Base-by-base conservation (phyloP, 1,140 invertebrate species). In the Drosophila willistoni region DNA sequence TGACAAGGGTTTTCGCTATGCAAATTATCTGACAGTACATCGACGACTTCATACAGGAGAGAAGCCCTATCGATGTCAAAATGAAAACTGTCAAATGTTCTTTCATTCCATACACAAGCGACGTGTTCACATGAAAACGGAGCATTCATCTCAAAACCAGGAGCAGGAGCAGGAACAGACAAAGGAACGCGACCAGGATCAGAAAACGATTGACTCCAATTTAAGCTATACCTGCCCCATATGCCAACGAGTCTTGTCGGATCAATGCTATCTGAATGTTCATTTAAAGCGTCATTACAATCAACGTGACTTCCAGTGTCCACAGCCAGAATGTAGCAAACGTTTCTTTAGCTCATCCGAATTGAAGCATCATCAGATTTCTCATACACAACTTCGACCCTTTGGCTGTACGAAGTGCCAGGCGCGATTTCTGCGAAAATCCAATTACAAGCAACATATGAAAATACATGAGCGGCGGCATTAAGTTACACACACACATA, bases 1-100 rank as follows among this genome's bases (percentile, higher is more conserved):
- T 68, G 93, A 92, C 13, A 93, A 93, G 81, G 92, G 90, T 41
- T 95, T 95, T 74, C 94, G 94, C 41, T 94, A 94, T 94, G 84
- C 84, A 54, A 91, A 90, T 60, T 90, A 90, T 41, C 57, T 91
- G 51, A 36, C 69, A 1, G 82, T 91, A 22, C 90, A 91, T 56
- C 96, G 96, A 91, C 95, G 96, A 7, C 94, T 95, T 1, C 97
- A 97, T 90, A 97, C 96, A 0, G 96, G 96, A 17, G 96, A 97
- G 92, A 93, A 96, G 7, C 96, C 96, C 0, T 96, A 95, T 72
- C 10, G 34, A 0, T 91, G 89, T 44, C 33, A 51, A 7, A 36
- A 36, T 29, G 7, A 19, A 0, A n/a, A 25, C 7, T 90, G 89
- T 22, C 6, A 54, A 1, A n/a, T 69, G 57, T 51, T 44, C 36